Conservation (phyloP, 2,113 vertebrate species). For the Terrapene triunguis region DNA sequence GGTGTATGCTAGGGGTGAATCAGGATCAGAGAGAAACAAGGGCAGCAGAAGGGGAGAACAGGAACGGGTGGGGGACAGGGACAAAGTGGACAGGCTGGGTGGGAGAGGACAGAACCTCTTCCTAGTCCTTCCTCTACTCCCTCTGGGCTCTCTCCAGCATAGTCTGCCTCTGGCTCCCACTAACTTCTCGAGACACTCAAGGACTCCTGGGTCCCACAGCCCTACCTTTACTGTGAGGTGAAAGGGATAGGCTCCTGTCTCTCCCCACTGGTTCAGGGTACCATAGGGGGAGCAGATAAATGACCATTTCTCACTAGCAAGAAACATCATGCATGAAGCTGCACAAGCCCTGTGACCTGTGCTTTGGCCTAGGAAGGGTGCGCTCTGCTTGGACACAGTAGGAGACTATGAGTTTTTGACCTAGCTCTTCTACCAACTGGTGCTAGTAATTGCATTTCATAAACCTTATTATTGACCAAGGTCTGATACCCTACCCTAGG, state of each 20-base stretch:
- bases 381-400: neutral
- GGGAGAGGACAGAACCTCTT: neutral
- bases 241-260: neutral
- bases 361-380: neutral
- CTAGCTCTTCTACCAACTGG: neutral
- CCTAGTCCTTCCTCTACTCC: neutral
- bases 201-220: neutral
- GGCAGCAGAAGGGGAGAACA: neutral
- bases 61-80: neutral
- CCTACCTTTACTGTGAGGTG: neutral
- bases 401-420: neutral
- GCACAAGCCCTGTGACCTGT: neutral
- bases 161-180: neutral
- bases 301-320: neutral
- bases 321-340: neutral
- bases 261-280: neutral
- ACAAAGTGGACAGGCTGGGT: neutral
- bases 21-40: accelerated
- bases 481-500: neutral
- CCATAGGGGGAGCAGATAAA: neutral
- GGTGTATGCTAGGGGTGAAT: neutral
- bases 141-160: neutral
- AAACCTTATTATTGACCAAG: neutral
- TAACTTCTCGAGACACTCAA: neutral
- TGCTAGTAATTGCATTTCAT: neutral